phyloP scores from a whole-genome alignment of 2,797 vertebrate genomes.

The Tarsius wallacei region DNA sequence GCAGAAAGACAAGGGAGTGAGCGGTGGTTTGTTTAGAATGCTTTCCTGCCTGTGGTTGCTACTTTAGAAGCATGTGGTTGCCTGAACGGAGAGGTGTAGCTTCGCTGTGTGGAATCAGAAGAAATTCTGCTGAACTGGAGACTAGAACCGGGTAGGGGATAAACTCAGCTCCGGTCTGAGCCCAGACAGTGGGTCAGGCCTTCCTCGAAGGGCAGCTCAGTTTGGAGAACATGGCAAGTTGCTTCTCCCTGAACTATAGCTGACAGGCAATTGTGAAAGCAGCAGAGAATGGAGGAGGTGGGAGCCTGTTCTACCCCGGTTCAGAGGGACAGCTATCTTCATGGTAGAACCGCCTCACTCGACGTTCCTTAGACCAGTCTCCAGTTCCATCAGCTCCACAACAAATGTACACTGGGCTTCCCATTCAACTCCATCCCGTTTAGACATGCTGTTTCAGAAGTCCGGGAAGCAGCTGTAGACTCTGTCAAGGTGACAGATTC shows the following conservation, averaged over 20 bases:
- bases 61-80: constrained; percentile 68
- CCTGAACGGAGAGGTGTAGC: constrained; percentile 41
- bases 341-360: fast-evolving
- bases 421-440: fast-evolving
- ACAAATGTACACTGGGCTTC: fast-evolving
- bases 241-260: neutral
- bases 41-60: constrained; percentile 74
- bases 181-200: fast-evolving
- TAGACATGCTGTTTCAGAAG: fast-evolving
- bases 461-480: neutral
- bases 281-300: fast-evolving
- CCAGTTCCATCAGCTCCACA: fast-evolving
- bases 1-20: constrained; percentile 69
- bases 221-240: neutral
- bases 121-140: neutral
- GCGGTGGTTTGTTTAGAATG: constrained; percentile 3
- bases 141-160: neutral
- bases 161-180: neutral
- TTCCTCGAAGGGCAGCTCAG: neutral
- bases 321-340: fast-evolving
- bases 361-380: fast-evolving
- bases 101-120: neutral
- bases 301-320: fast-evolving
- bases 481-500: neutral
- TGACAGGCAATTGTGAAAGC: neutral